Percentiles rank a stretch among this genome's conserved stretches.
phyloP scores from a whole-genome alignment of 2,888 invertebrate species.

The Tetrapedia diversipes region DNA sequence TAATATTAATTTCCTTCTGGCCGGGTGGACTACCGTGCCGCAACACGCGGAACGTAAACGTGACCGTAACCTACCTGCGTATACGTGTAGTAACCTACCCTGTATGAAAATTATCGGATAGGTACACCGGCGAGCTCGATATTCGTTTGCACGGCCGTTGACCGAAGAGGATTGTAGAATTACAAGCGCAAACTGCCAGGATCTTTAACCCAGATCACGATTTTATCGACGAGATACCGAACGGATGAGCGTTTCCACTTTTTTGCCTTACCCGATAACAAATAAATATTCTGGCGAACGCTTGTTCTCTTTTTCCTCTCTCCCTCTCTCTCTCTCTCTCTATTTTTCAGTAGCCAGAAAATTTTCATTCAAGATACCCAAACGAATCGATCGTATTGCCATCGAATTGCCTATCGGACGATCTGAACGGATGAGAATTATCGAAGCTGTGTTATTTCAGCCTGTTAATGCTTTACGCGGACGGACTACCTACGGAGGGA shows the following conservation, averaged over 20 bases:
- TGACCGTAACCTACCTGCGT: slow-evolving; percentile 27
- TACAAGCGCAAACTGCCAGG: slow-evolving; percentile 33
- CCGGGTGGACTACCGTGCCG: slow-evolving; percentile 27
- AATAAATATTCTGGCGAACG: slow-evolving; percentile 37
- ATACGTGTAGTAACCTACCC: too few relatives aligned
- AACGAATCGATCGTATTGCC: slow-evolving; percentile 16
- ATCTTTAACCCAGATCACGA: slow-evolving; percentile 50
- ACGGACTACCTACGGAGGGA: not conserved
- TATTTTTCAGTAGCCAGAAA: not conserved
- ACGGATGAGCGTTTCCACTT: slow-evolving; percentile 23
- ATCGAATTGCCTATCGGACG: not conserved
- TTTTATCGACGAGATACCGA: slow-evolving; percentile 29
- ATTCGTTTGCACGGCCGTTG: slow-evolving; percentile 14
- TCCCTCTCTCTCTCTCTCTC: too few relatives aligned
- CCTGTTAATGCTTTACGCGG: slow-evolving; percentile 11
- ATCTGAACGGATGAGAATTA: slow-evolving; percentile 1
- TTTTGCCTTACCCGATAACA: slow-evolving; percentile 23
- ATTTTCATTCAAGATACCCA: slow-evolving; percentile 6
- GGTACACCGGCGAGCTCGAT: slow-evolving; percentile 29
- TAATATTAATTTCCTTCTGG: slow-evolving; percentile 48
- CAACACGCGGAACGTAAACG: slow-evolving; percentile 46
- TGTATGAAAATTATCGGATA: slow-evolving; percentile 46
- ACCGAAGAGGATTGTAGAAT: slow-evolving; percentile 43
- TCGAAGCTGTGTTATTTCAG: slow-evolving; percentile 5
- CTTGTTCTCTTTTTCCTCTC: too few relatives aligned